A percentile compares a stretch with the other conserved stretches of the same genome.
phyloP scores from a whole-genome alignment of 2,113 vertebrate genomes.

The Varanus komodoensis region DNA sequence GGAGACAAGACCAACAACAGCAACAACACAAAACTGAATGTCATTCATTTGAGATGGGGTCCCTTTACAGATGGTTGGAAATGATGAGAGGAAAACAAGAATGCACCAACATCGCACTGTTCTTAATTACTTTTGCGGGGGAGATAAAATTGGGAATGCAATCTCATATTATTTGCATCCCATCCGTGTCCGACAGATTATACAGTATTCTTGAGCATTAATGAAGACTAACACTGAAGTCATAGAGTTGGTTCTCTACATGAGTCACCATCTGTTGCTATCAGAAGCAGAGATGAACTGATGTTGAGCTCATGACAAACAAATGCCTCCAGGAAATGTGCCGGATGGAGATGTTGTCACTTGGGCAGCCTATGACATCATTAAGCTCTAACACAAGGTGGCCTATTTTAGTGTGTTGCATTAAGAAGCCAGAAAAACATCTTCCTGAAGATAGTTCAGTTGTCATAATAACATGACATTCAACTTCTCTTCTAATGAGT shows the following conservation, averaged over 20 bases:
- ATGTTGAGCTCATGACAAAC: constrained; percentile 34
- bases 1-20: not conserved
- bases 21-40: not conserved
- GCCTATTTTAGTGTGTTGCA: constrained; percentile 23
- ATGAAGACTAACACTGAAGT: not conserved
- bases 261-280: constrained; percentile 34
- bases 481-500: not conserved
- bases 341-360: constrained; percentile 38
- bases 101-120: not conserved
- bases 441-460: constrained; percentile 39
- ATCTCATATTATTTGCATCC: constrained; percentile 3
- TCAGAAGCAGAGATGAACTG: constrained; percentile 39
- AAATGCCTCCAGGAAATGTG: constrained; percentile 39
- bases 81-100: not conserved
- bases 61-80: not conserved
- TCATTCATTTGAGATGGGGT: not conserved
- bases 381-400: not conserved
- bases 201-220: not conserved
- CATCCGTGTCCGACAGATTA: not conserved
- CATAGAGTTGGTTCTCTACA: not conserved
- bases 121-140: not conserved
- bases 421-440: constrained; percentile 33
- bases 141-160: not conserved
- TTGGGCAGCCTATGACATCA: constrained; percentile 38
- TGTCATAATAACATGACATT: constrained; percentile 42